Evolutionary conservation across 1,140 invertebrate genomes (phyloP), one percentile per base, ranked within the genome.

Genomic region (Ceratosolen fusciceps): DNA sequence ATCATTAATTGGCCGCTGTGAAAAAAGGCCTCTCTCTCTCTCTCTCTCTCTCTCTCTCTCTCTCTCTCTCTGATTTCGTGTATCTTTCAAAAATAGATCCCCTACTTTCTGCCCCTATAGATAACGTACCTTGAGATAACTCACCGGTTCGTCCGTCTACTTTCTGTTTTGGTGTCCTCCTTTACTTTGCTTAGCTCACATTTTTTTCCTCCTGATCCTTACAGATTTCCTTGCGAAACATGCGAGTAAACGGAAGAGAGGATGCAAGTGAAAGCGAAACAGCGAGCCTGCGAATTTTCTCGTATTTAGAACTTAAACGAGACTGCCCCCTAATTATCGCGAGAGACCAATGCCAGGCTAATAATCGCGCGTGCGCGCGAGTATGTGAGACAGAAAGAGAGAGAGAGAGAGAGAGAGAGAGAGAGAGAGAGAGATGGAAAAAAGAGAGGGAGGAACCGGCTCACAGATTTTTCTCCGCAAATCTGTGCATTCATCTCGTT

Each of bases 271-370:
- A 60, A 74, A 74, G 37, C 34, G 21, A 26, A 49, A 19, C 29
- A 65, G 34, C 39, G 58, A 34, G 14, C 1, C 5, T 8, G 12
- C 7, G 67, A 80, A 68, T 71, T 80, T 80, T 80, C 78, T 74
- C 60, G 39, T 74, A 74, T 73, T 80, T 74, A 80, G 62, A 80
- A 80, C n/a, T 80, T 72, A 3, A 19, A 31, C n/a, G 19, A 7
- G 4, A 62, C 34, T 52, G 26, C 49, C 73, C 65, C 39, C 79
- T 80, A 80, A 80, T 80, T 80, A 80, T 80, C 73, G 73, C 79
- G 62, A 80, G 67, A 70, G 73, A 75, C 79, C 72, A 31, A 76
- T 80, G 72, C 54, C 54, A 37, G 67, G 56, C 54, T 80, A 80
- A 80, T 80, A 75, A 80, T 80, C 73, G 67, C 37, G 29, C 39